phyloP scores from a whole-genome alignment of 2,888 invertebrate species.

The Pasiphila rectangulata region DNA sequence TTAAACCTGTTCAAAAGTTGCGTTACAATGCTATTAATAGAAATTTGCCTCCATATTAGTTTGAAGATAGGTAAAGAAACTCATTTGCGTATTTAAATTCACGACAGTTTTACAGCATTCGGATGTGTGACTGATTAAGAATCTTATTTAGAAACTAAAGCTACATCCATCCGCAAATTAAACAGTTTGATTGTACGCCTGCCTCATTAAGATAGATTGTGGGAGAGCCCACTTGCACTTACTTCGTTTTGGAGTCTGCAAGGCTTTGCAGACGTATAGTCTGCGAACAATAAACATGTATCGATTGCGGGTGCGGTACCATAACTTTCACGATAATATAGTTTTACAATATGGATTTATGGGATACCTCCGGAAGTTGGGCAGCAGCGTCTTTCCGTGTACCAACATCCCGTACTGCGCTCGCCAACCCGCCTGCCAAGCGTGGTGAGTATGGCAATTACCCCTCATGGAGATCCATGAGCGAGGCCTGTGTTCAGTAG shows the following conservation, averaged over 20 bases:
- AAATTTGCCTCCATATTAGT: too few relatives aligned
- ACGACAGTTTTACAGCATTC: neutral
- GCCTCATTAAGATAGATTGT: conserved; percentile 24
- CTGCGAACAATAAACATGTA: conserved; percentile 19
- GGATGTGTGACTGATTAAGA: neutral
- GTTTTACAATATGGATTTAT: too few relatives aligned
- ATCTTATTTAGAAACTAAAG: neutral
- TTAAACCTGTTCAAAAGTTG: too few relatives aligned
- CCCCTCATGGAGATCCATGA: too few relatives aligned
- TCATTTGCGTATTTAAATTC: neutral
- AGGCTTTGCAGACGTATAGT: conserved; percentile 23
- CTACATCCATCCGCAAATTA: neutral
- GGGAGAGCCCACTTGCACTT: conserved; percentile 27
- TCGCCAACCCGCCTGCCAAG: too few relatives aligned
- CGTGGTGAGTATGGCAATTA: too few relatives aligned
- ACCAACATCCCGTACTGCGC: too few relatives aligned
- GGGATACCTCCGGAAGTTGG: too few relatives aligned
- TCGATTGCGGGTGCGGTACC: conserved; percentile 13
- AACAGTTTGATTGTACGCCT: neutral
- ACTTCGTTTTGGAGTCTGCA: conserved; percentile 22
- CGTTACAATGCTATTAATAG: too few relatives aligned
- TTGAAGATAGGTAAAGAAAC: neutral
- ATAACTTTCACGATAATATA: conserved; percentile 3
- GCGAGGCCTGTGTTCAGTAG: too few relatives aligned
- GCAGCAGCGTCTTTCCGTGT: too few relatives aligned